Conservation (phyloP, 1,140 invertebrate species). For the Anastrepha ludens region DNA sequence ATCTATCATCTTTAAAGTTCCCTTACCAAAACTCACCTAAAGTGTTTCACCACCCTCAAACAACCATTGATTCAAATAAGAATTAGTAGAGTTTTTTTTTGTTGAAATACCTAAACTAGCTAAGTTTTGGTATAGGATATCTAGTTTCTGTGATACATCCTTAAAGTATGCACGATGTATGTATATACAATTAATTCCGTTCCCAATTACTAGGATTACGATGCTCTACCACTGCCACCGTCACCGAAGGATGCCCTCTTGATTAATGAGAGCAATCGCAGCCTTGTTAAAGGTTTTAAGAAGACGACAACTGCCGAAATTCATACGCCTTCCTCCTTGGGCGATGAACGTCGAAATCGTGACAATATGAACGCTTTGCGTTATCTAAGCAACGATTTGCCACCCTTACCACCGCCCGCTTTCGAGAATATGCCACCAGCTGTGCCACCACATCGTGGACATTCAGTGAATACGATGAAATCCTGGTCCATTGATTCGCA, state of each 20-base stretch:
- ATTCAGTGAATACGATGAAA: conserved; percentile 82
- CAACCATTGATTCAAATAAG: too few species aligned
- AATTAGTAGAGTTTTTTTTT: too few species aligned
- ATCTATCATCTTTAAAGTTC: too few species aligned
- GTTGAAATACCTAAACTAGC: too few species aligned
- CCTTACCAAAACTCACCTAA: too few species aligned
- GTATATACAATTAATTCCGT: too few species aligned
- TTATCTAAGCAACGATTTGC: conserved; percentile 68
- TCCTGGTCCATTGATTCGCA: conserved; percentile 87
- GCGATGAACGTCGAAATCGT: conserved; percentile 51
- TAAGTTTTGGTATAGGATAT: too few species aligned
- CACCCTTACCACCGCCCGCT: conserved; percentile 60
- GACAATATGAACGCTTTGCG: conserved; percentile 67
- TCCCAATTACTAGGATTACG: conserved; percentile 61
- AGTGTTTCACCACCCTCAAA: too few species aligned
- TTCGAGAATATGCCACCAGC: conserved; percentile 73
- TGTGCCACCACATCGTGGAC: conserved; percentile 82
- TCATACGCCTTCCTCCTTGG: conserved; percentile 51
- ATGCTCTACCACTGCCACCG: conserved; percentile 85
- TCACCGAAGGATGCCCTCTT: conserved; percentile 75
- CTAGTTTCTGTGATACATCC: too few species aligned
- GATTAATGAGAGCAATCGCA: conserved; percentile 80
- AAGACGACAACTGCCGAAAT: conserved; percentile 56
- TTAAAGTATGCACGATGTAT: too few species aligned
- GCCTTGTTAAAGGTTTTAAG: conserved; percentile 67